Conservation (phyloP, 2,113 vertebrate genomes). For the Malurus alboscapulatus region DNA sequence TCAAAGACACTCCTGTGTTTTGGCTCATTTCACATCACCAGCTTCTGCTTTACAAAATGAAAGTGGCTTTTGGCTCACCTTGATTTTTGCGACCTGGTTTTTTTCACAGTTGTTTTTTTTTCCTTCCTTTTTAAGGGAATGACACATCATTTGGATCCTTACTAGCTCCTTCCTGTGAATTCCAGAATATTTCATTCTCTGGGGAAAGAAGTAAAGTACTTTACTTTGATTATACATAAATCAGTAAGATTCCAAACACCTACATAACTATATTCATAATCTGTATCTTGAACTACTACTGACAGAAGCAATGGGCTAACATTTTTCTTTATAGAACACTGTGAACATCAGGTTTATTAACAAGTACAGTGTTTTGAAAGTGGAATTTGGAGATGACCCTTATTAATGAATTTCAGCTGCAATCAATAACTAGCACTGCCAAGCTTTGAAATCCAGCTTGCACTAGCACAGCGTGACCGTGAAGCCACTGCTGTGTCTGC, state of each 20-base stretch:
- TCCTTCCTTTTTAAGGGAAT: neutral
- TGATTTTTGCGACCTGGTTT: neutral
- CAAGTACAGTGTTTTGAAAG: neutral
- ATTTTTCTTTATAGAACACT: neutral
- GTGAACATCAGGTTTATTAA: neutral
- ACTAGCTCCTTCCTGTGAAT: neutral
- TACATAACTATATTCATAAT: neutral
- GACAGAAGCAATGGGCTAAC: neutral
- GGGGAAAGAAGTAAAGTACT: constrained; percentile 8
- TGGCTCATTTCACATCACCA: neutral
- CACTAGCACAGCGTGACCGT: neutral
- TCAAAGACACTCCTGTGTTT: neutral
- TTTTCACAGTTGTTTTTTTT: neutral
- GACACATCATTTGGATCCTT: neutral
- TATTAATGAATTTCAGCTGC: neutral
- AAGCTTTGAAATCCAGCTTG: neutral
- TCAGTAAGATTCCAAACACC: neutral
- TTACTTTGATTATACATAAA: neutral
- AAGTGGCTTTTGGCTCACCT: constrained; percentile 29
- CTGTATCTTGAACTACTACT: neutral
- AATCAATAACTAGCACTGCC: neutral
- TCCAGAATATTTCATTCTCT: neutral
- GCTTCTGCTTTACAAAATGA: neutral
- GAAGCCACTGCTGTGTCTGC: neutral
- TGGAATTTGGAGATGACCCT: neutral